Evolutionary conservation across 2,797 vertebrate genomes (phyloP), one percentile per base, ranked within the genome.

Genomic region (Hozukius guyotensis): DNA sequence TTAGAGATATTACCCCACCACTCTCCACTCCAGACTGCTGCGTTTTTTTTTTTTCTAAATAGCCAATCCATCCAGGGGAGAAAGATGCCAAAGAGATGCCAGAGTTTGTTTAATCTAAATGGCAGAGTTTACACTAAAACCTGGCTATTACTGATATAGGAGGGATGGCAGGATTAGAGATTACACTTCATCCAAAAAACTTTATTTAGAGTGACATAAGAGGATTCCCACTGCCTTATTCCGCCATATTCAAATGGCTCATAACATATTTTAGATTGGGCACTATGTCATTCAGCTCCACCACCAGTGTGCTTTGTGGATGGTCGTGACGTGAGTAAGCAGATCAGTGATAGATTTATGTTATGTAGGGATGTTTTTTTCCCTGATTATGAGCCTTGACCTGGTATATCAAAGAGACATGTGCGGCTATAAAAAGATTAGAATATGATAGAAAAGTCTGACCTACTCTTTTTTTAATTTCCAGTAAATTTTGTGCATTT

Each of bases 51-150:
- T 52, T 83, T 77, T 74, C 83, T 13, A 85, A 92, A 91, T 83
- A 61, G 78, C 77, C 84, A 73, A 91, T 92, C 81, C 87, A 86
- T 90, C 49, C 75, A 75, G 62, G 3, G 46, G 64, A 87, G 82
- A 77, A 78, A 81, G 73, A 86, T 80, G 87, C 88, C 86, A 89
- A 81, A 88, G 82, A 87, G 78, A 88, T 86, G 87, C 86, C 77
- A 76, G 83, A 86, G 88, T 94, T 93, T 94, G 88, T 93, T 95
- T 94, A 91, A 95, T 95, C 93, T 94, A 93, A 95, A 95, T 91
- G 88, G 83, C 73, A 86, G 87, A 88, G 93, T 85, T 94, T 94
- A 93, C 64, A 73, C 83, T 94, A 94, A 95, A 20, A 93, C 90
- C 89, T 85, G 86, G 91, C 90, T 93, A 92, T 94, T 91, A 90